Conservation (phyloP, 2,113 vertebrate species). For the Amphiprion ocellaris region DNA sequence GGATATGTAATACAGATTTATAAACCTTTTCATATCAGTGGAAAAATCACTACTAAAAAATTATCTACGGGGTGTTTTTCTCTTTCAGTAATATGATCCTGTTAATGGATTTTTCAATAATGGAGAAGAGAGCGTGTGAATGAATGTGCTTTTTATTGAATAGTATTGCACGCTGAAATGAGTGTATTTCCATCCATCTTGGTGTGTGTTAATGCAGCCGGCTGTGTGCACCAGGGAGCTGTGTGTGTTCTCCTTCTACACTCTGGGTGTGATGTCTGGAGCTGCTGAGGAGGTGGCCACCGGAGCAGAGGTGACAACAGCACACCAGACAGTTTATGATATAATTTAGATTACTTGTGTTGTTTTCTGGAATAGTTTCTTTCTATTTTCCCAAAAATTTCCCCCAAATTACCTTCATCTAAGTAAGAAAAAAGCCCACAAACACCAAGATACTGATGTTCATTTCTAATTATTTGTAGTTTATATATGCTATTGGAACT, state of each 20-base stretch:
- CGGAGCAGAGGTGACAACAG: slow-evolving; percentile 91
- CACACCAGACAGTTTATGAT: neutral
- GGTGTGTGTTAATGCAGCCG: slow-evolving; percentile 82
- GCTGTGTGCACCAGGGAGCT: slow-evolving; percentile 98
- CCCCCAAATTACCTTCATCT: too few species aligned
- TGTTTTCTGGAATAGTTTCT: neutral
- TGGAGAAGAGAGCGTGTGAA: neutral
- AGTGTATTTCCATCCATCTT: slow-evolving; percentile 8
- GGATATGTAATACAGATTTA: neutral
- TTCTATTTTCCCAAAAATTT: neutral
- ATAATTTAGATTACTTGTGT: neutral
- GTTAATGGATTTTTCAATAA: neutral
- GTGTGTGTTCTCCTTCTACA: slow-evolving; percentile 99
- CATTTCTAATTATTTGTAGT: neutral
- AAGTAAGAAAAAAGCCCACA: neutral
- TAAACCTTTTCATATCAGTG: neutral
- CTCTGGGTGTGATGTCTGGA: slow-evolving; percentile 98
- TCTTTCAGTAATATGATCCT: slow-evolving; percentile 3
- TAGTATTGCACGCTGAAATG: neutral
- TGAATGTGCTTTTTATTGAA: neutral
- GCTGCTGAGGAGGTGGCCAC: slow-evolving; percentile 98
- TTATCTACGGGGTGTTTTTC: neutral
- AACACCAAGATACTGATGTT: too few species aligned
- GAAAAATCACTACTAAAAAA: neutral
- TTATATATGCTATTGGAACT: neutral